phyloP scores from a whole-genome alignment of 2,113 vertebrate species.

The Pterocles burchelli region DNA sequence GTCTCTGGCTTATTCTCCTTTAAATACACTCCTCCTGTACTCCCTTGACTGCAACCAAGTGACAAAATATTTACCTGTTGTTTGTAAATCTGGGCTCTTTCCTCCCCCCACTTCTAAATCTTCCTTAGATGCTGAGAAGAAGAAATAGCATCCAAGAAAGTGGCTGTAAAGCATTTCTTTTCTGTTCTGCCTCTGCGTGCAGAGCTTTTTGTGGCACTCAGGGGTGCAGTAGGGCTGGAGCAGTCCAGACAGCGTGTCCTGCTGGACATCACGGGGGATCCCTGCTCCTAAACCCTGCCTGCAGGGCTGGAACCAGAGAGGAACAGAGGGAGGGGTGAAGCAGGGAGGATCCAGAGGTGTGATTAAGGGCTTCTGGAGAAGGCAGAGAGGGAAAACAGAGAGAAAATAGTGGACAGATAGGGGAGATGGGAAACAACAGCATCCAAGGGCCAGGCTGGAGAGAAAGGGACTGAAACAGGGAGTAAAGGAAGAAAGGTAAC shows the following conservation, averaged over 20 bases:
- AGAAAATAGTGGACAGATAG: not conserved
- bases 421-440: not conserved
- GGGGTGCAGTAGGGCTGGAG: conserved; percentile 50
- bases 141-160: conserved; percentile 27
- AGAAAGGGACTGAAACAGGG: not conserved
- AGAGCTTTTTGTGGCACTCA: conserved; percentile 47
- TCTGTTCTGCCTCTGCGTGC: not conserved
- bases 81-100: conserved; percentile 41
- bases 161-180: conserved; percentile 47
- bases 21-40: not conserved
- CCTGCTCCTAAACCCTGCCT: conserved; percentile 20
- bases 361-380: conserved; percentile 4
- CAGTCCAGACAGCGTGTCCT: conserved; percentile 53
- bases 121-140: not conserved
- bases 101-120: not conserved
- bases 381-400: not conserved
- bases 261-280: conserved; percentile 6
- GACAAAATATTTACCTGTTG: conserved; percentile 53
- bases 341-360: not conserved
- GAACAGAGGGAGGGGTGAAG: not conserved
- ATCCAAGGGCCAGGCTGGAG: not conserved
- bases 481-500: not conserved
- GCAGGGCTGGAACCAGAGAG: not conserved
- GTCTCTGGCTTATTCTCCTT: not conserved
- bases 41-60: conserved; percentile 29